Conservation (phyloP, 2,888 invertebrate genomes). For the Drosophila rubida region DNA sequence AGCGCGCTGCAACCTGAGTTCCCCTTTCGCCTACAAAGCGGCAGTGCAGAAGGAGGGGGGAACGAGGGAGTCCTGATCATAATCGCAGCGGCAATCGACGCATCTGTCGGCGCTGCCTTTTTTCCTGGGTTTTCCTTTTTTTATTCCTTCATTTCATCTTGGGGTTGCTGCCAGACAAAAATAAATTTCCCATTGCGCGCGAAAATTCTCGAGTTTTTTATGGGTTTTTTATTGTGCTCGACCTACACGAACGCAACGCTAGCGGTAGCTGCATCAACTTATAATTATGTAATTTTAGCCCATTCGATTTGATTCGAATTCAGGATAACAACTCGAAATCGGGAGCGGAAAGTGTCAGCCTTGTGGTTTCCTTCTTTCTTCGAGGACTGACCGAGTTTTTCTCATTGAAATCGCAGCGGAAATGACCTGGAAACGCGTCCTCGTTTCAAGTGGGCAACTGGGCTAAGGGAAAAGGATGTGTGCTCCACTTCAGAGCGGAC, state of each 20-base stretch:
- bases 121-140: slow-evolving; percentile 46
- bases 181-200: slow-evolving; percentile 69
- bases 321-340: background rate
- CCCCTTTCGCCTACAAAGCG: slow-evolving; percentile 19
- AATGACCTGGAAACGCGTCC: slow-evolving; percentile 63
- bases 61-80: slow-evolving; percentile 27
- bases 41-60: too few relatives aligned
- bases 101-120: slow-evolving; percentile 69
- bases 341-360: slow-evolving; percentile 60
- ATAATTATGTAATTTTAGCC: slow-evolving; percentile 77
- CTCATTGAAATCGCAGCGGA: slow-evolving; percentile 48
- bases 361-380: slow-evolving; percentile 37
- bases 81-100: slow-evolving; percentile 57
- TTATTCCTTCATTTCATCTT: slow-evolving; percentile 34
- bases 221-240: slow-evolving; percentile 51
- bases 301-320: slow-evolving; percentile 31
- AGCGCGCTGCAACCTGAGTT: slow-evolving; percentile 62
- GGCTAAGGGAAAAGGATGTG: slow-evolving; percentile 43
- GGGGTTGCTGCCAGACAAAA: slow-evolving; percentile 53
- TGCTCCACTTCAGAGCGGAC: slow-evolving; percentile 59
- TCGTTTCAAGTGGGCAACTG: background rate
- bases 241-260: background rate
- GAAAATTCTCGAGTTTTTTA: slow-evolving; percentile 77
- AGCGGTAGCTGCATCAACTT: slow-evolving; percentile 25
- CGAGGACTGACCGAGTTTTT: slow-evolving; percentile 50